Evolutionary conservation across 2,888 invertebrate genomes (phyloP), one percentile per base, ranked within the genome.

Genomic region (Clanis bilineata): DNA sequence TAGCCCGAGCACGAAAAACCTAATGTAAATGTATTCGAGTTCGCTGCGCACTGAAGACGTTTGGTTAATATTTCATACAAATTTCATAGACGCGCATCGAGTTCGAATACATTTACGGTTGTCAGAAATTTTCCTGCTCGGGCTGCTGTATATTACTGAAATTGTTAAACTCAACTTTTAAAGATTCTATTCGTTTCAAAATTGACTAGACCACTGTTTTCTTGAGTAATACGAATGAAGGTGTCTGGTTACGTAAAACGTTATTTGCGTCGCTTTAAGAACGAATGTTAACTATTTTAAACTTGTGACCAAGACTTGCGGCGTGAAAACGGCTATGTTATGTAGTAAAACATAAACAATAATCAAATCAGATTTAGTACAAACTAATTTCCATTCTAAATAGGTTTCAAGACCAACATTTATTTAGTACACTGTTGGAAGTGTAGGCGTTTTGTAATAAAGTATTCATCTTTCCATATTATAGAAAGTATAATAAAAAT

Each of bases 291-390:
- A 32, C 22, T 45, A 22, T 15, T 15, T 10, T 51, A 7, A 10
- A 0, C 18, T 36, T 36, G 18, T 9, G 32, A 51, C 28, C 10
- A 23, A 28, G 10, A 28, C 18, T 32, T 9, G 15, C 25, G 47
- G 28, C 41, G 41, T 41, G 2, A 18, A 41, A 15, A 15, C n/a
- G 47, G 25, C 47, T 51, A 32, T 32, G 10, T 28, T 51, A 32
- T 32, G 10, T 28, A 51, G 32, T 32, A 51, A 32, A 51, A 51
- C 32, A 51, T 51, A 51, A 51, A 28, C 32, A 28, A 45, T 45
- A 22, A 23, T 32, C 2, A 51, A 47, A 51, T 21, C 51, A 51
- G 57, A 63, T 67, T 67, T 70, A 73, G 72, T 74, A 74, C 75
- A 73, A 76, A 74, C 64, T 66, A 51, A 62, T 56, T 63, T 60